Conservation (phyloP, 2,113 vertebrate species). For the Anolis carolinensis region DNA sequence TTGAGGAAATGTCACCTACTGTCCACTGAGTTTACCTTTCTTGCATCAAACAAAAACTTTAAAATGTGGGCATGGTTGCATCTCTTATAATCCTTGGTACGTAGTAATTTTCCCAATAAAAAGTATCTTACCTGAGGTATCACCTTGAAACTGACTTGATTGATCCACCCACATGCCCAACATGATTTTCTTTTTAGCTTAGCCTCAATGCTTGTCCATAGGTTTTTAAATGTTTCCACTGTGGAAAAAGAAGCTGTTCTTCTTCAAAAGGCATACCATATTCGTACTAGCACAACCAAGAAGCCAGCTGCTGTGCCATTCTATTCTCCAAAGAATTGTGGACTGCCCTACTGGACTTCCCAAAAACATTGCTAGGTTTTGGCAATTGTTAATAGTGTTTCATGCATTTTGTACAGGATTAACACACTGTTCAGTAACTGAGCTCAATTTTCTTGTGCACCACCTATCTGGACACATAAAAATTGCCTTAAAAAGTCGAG, state of each 20-base stretch:
- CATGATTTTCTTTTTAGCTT: no score
- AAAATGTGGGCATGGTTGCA: background rate
- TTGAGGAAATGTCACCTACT: background rate
- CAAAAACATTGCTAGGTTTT: background rate
- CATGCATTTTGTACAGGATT: background rate
- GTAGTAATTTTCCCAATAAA: background rate
- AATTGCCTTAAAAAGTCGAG: background rate
- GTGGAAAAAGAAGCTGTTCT: background rate
- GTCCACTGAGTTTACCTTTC: background rate
- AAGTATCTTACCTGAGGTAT: background rate
- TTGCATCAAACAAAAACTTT: background rate
- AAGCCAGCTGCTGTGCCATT: background rate
- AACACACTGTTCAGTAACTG: background rate
- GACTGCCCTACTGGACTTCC: background rate
- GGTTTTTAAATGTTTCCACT: background rate
- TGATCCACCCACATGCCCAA: background rate
- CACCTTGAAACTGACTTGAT: background rate
- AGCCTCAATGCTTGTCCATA: background rate
- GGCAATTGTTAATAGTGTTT: background rate
- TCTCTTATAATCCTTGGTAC: background rate
- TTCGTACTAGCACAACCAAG: background rate
- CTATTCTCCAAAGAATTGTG: background rate
- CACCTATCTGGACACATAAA: background rate
- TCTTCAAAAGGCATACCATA: background rate
- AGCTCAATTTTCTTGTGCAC: background rate